Percentiles rank a stretch among this genome's conserved stretches.
Conservation (phyloP, 2,888 invertebrate species). For the Caenorhabditis afra region DNA sequence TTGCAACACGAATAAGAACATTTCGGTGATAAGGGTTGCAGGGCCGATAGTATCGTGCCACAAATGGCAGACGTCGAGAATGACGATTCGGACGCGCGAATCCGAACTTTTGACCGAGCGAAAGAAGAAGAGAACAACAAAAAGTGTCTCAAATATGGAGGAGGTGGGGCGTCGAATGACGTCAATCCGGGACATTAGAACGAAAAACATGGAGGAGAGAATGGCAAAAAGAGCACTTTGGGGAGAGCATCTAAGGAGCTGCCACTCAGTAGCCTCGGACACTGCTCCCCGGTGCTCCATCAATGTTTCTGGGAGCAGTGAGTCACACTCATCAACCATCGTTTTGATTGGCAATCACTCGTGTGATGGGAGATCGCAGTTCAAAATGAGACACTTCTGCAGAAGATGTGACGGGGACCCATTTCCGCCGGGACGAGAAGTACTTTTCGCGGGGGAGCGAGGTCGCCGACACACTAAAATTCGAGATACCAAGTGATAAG, state of each 20-base stretch:
- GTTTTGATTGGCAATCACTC: conserved; percentile 52
- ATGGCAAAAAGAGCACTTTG: not conserved
- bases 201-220: not conserved
- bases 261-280: conserved; percentile 23
- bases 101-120: no score
- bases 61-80: no score
- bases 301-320: conserved; percentile 29
- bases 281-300: conserved; percentile 2
- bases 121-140: no score
- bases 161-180: not conserved
- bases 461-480: no score
- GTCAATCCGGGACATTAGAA: not conserved
- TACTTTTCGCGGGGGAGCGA: no score
- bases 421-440: no score
- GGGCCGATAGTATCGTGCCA: not conserved
- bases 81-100: no score
- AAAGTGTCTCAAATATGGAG: not conserved
- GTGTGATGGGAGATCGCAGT: conserved; percentile 27
- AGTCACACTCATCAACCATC: conserved; percentile 17
- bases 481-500: no score
- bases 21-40: conserved; percentile 32
- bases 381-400: conserved; percentile 35
- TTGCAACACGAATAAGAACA: conserved; percentile 14
- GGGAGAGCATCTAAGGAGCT: not conserved
- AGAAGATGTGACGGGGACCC: no score